Evolutionary conservation across 2,797 vertebrate genomes (phyloP), one percentile per base, ranked within the genome.

Genomic region (Pyrocephalus nanus): DNA sequence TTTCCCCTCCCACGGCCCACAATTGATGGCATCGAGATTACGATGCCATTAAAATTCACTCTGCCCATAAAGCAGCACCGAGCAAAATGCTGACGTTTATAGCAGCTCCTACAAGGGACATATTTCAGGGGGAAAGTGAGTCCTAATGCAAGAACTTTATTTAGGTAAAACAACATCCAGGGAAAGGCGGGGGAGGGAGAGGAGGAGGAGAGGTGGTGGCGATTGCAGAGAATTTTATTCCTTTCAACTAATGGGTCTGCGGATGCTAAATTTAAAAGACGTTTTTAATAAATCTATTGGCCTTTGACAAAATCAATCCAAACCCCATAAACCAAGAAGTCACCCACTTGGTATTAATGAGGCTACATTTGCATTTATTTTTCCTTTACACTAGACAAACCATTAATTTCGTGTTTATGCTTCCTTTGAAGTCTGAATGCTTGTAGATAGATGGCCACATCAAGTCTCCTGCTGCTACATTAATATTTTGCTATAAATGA

Each of bases 261-360:
- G 97, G 97, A 98, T 98, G 97, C 97, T 98, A 98, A 98, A 98
- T 98, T 98, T 97, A 98, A 98, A 98, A 98, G 97, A 97, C 98
- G 97, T 97, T 98, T 98, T 97, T 81, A 98, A 98, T 98, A 98
- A 98, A 98, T 98, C 98, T 98, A 97, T 98, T 98, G 98, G 97
- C 97, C 97, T 98, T 98, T 98, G 98, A 98, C 98, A 98, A 98
- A 98, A 98, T 98, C 98, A 98, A 98, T 98, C 98, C 97, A 97
- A 98, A 98, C 96, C 96, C 97, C 98, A 98, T 98, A 98, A 98
- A 98, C 98, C 97, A 98, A 98, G 97, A 98, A 98, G 98, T 98
- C 98, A 98, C 95, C 97, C 97, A 98, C 98, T 98, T 98, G 97
- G 97, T 98, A 98, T 98, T 98, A 98, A 98, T 98, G 98, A 98